Base-by-base conservation (phyloP, 2,797 vertebrate species). In the Nannoperca australis region DNA sequence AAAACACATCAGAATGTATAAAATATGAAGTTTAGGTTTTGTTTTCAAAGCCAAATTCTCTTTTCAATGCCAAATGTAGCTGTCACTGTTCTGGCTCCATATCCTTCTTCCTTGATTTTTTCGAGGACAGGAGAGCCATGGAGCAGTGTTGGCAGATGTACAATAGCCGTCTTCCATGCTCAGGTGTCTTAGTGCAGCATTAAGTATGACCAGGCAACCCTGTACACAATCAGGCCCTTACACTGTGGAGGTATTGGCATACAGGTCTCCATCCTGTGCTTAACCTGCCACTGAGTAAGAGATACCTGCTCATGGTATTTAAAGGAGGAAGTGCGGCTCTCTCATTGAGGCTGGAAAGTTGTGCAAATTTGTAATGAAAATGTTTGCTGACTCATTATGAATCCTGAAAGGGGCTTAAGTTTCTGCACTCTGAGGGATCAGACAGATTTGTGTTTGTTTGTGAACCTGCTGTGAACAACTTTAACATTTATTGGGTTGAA, bases 361-460 rank as follows among this genome's bases (percentile, higher is more conserved):
- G 89, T 77, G 84, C 82, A 83, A 92, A 92, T 90, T 83, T 83
- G 79, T 85, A 84, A 83, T 47, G 77, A 89, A 94, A 93, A 93
- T 95, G 90, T 94, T 94, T 95, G 91, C 92, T 62, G 80, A 92
- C 80, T 92, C 78, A 92, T 94, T 93, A 92, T 7, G 65, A 75
- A 82, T 78, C 73, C 88, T 88, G 70, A 79, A 76, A 76, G 81
- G 38, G 78, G 76, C 76, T 89, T 75, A 66, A 66, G 82, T 83
- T 73, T 69, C 76, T 60, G 75, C 64, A 34, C 75, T 88, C 75
- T 18, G 76, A 66, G 60, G 80, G 77, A 89, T 93, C 87, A 82
- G 79, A 90, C 62, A 82, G 75, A 56, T 86, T 82, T 80, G 56
- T 85, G 88, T 92, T 92, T 94, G 87, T 94, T 85, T 88, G 78